Evolutionary conservation across 2,113 vertebrate species (phyloP), one percentile per base, ranked within the genome.

Genomic region (Tylochromis polylepis): DNA sequence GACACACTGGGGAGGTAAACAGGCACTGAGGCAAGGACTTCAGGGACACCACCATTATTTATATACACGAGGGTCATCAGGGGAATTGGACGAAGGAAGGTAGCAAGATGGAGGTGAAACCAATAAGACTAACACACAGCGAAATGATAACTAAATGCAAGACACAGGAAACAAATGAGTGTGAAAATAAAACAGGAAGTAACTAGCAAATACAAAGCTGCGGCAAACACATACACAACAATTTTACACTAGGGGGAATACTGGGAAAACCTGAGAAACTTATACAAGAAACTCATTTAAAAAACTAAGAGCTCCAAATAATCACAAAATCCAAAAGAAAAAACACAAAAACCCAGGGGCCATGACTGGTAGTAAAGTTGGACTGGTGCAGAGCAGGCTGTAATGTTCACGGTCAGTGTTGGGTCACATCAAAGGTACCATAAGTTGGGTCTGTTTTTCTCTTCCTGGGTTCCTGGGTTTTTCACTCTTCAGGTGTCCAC

Each of bases 131-230:
- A 65, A 65, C 11, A 65, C 31, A 62, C 18, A 12, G 34, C 8
- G 29, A 18, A 62, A 36, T 2, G 11, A 36, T 62, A 12, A 62
- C 0, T 62, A 36, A 7, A 36, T 36, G 5, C 0, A 36, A 65
- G 18, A 70, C 36, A 43, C 8, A 43, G 36, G 2, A 70, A 10
- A 43, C 36, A 70, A 70, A 70, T 24, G 12, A 70, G n/a, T 43
- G 38, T 43, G 12, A 70, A 70, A 43, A 43, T 43, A 70, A 70
- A 70, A 16, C 38, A 6, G 22, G 65, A 70, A 11, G 8, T 70
- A 43, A 27, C 38, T 27, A 27, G 8, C 14, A 43, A 6, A 70
- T 27, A 43, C 65, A 41, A 24, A 24, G 3, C n/a, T 16, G 1
- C 41, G 65, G 24, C 38, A 70, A 9, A 27, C n/a, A 70, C 11